A percentile compares a stretch with the other conserved stretches of the same genome.
Conservation (phyloP, 2,113 vertebrate species). For the Albula glossodonta region DNA sequence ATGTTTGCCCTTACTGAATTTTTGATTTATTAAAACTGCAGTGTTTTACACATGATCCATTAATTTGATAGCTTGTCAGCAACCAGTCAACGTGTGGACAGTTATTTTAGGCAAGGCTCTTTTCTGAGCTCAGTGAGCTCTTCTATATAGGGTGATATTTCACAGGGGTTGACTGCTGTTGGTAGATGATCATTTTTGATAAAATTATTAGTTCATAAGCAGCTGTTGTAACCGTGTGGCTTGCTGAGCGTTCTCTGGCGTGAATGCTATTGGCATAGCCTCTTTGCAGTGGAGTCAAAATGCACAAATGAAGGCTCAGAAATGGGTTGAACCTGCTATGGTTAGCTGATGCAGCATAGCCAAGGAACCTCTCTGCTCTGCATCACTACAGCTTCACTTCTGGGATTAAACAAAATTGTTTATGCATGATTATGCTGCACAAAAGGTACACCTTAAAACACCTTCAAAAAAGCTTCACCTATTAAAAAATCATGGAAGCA, state of each 20-base stretch:
- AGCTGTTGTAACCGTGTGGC: neutral
- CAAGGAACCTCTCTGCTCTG: constrained; percentile 9
- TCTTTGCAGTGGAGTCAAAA: constrained; percentile 12
- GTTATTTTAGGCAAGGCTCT: neutral
- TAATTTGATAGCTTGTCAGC: constrained; percentile 53
- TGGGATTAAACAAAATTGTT: neutral
- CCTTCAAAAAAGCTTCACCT: too few relatives aligned
- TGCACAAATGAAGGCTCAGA: constrained; percentile 21
- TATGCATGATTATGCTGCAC: neutral
- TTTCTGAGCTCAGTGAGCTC: neutral
- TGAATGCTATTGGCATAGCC: neutral
- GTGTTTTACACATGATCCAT: constrained; percentile 47
- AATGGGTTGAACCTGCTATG: constrained; percentile 26
- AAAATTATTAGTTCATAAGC: neutral
- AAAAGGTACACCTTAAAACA: neutral
- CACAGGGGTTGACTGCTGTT: neutral
- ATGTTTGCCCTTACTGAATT: constrained; percentile 30
- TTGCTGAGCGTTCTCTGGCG: neutral
- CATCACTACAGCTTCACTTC: neutral
- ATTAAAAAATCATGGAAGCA: too few relatives aligned
- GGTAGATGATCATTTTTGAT: neutral
- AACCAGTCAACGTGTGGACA: constrained; percentile 40
- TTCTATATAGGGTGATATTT: neutral
- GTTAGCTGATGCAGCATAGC: constrained; percentile 32
- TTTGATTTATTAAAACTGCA: constrained; percentile 48